A percentile compares a stretch with the other conserved stretches of the same genome.
phyloP scores from a whole-genome alignment of 2,888 invertebrate species.

The Xanthia togata region DNA sequence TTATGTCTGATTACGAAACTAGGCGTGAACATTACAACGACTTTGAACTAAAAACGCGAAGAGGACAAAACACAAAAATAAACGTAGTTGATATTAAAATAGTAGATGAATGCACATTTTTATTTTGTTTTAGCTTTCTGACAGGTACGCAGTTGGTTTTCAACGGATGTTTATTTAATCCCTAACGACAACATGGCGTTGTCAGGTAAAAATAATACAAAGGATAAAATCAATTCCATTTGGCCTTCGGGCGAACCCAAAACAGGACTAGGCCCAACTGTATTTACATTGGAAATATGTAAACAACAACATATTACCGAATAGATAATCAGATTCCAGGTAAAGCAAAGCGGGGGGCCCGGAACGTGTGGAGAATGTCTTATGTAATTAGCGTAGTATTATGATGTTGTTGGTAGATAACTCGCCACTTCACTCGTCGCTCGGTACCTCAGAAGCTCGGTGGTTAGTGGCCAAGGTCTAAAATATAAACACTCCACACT shows the following conservation, averaged over 20 bases:
- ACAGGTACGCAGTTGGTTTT: conserved; percentile 37
- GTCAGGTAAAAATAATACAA: conserved; percentile 65
- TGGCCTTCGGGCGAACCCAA: conserved; percentile 39
- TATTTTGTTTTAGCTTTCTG: conserved; percentile 36
- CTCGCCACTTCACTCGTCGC: conserved; percentile 39
- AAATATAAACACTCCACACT: conserved; percentile 65
- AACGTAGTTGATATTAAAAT: conserved; percentile 22
- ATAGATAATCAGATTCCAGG: conserved; percentile 60
- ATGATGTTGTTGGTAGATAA: conserved; percentile 70
- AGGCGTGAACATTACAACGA: conserved; percentile 53
- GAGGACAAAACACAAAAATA: conserved; percentile 25
- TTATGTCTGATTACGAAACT: conserved; percentile 49
- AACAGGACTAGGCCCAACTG: conserved; percentile 32
- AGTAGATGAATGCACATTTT: conserved; percentile 38
- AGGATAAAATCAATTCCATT: conserved; percentile 50
- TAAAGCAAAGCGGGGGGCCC: conserved; percentile 58
- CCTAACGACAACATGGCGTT: conserved; percentile 35
- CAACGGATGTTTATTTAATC: conserved; percentile 61
- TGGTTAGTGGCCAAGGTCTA: conserved; percentile 68
- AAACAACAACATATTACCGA: conserved; percentile 57
- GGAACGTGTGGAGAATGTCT: conserved; percentile 72
- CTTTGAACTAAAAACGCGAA: conserved; percentile 33
- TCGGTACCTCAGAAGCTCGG: conserved; percentile 48
- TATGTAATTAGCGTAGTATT: conserved; percentile 74
- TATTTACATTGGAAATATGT: conserved; percentile 48